Evolutionary conservation across 2,113 vertebrate species (phyloP), one percentile per base, ranked within the genome.

Genomic region (Ceratotherium simum): DNA sequence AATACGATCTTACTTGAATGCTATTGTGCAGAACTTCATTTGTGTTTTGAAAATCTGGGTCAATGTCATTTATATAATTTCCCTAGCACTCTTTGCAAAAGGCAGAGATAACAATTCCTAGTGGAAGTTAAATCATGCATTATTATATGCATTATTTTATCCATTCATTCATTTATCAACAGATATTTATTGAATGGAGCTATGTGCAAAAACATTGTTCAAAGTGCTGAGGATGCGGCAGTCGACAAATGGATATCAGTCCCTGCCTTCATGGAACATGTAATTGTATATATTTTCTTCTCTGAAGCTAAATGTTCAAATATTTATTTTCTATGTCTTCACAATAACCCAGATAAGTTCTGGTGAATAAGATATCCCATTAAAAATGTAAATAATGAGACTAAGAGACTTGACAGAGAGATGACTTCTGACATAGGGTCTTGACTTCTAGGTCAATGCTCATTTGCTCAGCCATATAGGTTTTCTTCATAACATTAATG

Each of bases 61-160:
- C 82, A 70, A 13, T 60, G 8, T 73, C 7, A 54, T 80, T 96
- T 83, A 75, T 17, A 91, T 25, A 58, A 90, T 90, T 96, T 76
- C 10, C 10, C 6, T 42, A 90, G 8, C 2, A 62, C 16, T 60
- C 33, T 70, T 33, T 33, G 2, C 42, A 79, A 91, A 42, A 94
- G 4, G 10, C 62, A 92, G 5, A 82, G 48, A 72, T 54, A 92
- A 73, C 6, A n/a, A 75, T 76, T 81, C 23, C 18, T 58, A 89
- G 36, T 72, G 29, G 54, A 89, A 76, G 39, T 65, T 80, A 72
- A 86, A 36, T 69, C 10, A 54, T 51, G 31, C 8, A 20, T 80
- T 91, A 80, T 31, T 82, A 36, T 72, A 87, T 70, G 42, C 5
- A 12, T 70, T 82, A 64, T 29, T 75, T 33, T 69, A 60, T 82